phyloP scores from a whole-genome alignment of 2,888 invertebrate species.

The Carabus problematicus region DNA sequence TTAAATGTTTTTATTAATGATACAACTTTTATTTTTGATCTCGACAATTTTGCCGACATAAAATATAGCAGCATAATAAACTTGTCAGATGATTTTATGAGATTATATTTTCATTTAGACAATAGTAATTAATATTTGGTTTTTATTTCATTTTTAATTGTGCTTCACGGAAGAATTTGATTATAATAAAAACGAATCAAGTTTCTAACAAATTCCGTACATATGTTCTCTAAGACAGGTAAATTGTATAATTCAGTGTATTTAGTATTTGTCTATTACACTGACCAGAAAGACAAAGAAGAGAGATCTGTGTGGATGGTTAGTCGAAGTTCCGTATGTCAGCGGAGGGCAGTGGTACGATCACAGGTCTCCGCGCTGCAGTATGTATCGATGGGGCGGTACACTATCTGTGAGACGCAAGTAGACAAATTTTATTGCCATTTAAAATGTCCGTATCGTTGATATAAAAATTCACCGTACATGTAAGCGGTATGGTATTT shows the following conservation, averaged over 20 bases:
- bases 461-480: conserved; percentile 19
- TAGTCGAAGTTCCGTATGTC: background rate
- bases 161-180: too few species aligned
- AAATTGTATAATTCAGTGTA: too few species aligned
- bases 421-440: conserved; percentile 33
- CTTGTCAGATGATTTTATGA: conserved; percentile 11
- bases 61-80: conserved; percentile 1
- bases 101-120: conserved; percentile 17
- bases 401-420: background rate
- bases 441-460: conserved; percentile 23
- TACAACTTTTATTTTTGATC: conserved; percentile 1
- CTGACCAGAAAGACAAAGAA: too few species aligned
- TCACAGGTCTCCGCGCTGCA: background rate
- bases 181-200: too few species aligned
- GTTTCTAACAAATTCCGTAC: too few species aligned
- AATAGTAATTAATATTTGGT: conserved; percentile 6
- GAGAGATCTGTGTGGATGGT: too few species aligned
- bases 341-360: background rate
- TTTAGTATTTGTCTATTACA: too few species aligned
- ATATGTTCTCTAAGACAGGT: too few species aligned
- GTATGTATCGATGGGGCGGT: background rate
- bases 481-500: conserved; percentile 7
- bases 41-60: conserved; percentile 2
- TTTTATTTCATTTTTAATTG: background rate
- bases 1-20: background rate